These are phyloP conservation scores for Chironomus striatipennis DNA, from an alignment of 1,140 invertebrate species.

Conservation along the genomic window DNA sequence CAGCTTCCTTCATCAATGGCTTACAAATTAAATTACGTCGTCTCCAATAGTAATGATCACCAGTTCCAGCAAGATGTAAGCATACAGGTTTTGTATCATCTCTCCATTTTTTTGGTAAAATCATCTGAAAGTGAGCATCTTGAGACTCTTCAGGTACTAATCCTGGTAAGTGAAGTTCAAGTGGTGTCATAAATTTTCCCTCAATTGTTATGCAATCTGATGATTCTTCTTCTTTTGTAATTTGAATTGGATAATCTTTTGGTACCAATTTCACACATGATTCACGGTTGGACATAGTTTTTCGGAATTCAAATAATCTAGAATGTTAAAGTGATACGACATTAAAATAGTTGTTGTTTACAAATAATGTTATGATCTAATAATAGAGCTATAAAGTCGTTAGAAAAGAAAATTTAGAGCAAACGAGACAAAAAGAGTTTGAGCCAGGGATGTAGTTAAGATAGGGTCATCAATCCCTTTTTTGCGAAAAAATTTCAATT, in stretches of 20 bases:
- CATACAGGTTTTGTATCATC: slow-evolving; percentile 71
- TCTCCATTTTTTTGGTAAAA: slow-evolving; percentile 75
- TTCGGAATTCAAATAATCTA: slow-evolving; percentile 85
- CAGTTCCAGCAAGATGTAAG: slow-evolving; percentile 93
- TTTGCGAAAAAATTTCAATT: too few relatives aligned
- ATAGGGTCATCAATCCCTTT: too few relatives aligned
- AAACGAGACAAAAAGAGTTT: too few relatives aligned
- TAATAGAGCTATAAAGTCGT: too few relatives aligned
- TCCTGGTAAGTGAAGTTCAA: slow-evolving; percentile 72
- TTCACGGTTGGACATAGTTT: slow-evolving; percentile 74
- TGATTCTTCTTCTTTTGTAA: slow-evolving; percentile 76
- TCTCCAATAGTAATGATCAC: slow-evolving; percentile 95
- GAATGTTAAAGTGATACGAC: too few relatives aligned
- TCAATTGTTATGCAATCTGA: slow-evolving; percentile 70
- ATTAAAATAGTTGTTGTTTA: too few relatives aligned
- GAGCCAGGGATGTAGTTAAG: too few relatives aligned
- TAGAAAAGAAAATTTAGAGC: too few relatives aligned
- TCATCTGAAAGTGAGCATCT: slow-evolving; percentile 72
- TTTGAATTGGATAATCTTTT: slow-evolving; percentile 74
- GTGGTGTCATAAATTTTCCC: slow-evolving; percentile 82
- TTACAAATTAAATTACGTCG: slow-evolving; percentile 82
- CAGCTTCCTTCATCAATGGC: slow-evolving; percentile 79
- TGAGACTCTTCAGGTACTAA: slow-evolving; percentile 77
- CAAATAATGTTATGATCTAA: too few relatives aligned
- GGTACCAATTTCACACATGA: slow-evolving; percentile 75